Conservation (phyloP, 2,113 vertebrate genomes). For the Panurus biarmicus region DNA sequence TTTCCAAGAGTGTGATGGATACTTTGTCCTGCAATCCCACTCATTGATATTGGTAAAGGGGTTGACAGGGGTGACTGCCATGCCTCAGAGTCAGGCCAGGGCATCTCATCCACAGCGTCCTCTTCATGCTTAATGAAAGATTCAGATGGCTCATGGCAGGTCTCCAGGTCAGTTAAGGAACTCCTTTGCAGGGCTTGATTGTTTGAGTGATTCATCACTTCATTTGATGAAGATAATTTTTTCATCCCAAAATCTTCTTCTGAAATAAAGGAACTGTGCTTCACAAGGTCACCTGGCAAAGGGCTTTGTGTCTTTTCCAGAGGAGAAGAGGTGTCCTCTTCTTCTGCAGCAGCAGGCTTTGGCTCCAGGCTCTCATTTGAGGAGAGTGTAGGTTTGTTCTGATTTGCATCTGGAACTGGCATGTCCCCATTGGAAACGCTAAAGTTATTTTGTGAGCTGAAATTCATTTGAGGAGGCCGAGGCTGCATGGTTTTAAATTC, state of each 20-base stretch:
- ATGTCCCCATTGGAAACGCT: neutral
- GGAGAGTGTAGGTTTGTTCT: neutral
- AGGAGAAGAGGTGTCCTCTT: neutral
- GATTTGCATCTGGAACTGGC: neutral
- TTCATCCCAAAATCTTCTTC: neutral
- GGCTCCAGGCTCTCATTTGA: neutral
- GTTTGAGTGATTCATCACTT: neutral
- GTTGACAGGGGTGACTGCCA: neutral
- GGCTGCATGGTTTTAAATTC: neutral
- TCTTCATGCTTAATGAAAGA: neutral
- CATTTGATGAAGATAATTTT: neutral
- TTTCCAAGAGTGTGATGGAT: neutral
- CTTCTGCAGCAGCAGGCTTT: neutral
- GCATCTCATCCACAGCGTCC: neutral
- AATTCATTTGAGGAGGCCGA: neutral
- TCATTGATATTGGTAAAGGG: neutral
- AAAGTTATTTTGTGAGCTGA: neutral
- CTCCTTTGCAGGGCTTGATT: neutral
- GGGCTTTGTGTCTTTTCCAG: neutral
- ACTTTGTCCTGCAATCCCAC: neutral
- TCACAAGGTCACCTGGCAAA: neutral
- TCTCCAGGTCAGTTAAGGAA: conserved; percentile 5
- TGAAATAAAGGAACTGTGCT: neutral
- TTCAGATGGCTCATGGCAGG: neutral
- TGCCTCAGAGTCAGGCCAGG: neutral